Base-by-base conservation (phyloP, 2,797 vertebrate genomes). In the Myotis findleyi region DNA sequence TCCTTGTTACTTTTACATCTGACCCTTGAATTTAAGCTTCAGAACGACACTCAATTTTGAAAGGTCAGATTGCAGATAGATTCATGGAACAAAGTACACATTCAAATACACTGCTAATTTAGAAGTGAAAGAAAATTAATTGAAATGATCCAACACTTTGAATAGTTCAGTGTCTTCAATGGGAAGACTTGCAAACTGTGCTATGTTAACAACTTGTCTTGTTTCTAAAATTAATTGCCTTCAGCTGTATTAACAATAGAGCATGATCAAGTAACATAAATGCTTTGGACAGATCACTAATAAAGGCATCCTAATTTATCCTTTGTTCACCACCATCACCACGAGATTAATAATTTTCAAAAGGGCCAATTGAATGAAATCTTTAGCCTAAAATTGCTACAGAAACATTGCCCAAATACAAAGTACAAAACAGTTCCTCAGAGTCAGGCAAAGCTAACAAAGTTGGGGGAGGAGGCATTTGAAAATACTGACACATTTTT, bases 311-410 rank as follows among this genome's bases (percentile, higher is more conserved):
- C 44, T 73, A 57, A 90, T 94, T 94, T 93, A 75, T 91, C 53
- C 17, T 91, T 68, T 81, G 2, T 83, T 96, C 96, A 75, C 33
- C 27, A 16, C 5, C 7, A 87, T 86, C 94, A 89, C 93, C 87
- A 49, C 21, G 27, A 97, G 95, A 95, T 91, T 66, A 92, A 80
- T 96, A 95, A 5, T 3, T 96, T 71, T 84, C 91, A 92, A 92
- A 96, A 75, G 20, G 90, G n/a, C 20, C 30, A 92, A 68, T 27
- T 7, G 21, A 95, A 3, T 53, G 23, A 96, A 86, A 12, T 4
- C 77, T 93, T 96, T 91, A 57, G 68, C 30, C 62, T 89, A 92
- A 92, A 97, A 87, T 83, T 11, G 6, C 53, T 62, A 36, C 76
- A n/a, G 41, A 90, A 91, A 69, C 13, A 62, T 73, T 36, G 57